Conservation (phyloP, 2,888 invertebrate genomes). For the Andrena chrysosceles region DNA sequence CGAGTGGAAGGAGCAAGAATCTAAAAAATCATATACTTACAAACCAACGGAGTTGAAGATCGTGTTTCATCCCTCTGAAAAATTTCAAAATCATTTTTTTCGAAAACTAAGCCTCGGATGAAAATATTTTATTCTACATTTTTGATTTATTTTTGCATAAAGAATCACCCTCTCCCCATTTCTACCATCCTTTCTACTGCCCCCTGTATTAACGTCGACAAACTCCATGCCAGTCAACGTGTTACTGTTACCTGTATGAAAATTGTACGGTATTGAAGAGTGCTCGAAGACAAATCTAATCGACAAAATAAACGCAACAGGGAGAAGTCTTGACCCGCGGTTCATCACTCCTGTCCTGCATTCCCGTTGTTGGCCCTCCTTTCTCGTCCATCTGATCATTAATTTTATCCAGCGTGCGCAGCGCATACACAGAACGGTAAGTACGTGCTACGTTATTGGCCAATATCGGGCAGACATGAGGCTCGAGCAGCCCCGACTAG, state of each 20-base stretch:
- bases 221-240: conserved; percentile 18
- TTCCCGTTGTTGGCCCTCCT: conserved; percentile 47
- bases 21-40: not conserved
- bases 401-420: conserved; percentile 57
- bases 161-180: too few species aligned
- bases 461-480: conserved; percentile 65
- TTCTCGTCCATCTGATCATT: conserved; percentile 50
- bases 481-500: conserved; percentile 64
- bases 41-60: not conserved
- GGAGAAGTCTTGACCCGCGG: conserved; percentile 47
- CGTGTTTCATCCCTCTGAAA: too few species aligned
- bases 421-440: conserved; percentile 60
- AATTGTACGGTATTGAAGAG: not conserved
- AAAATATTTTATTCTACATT: too few species aligned
- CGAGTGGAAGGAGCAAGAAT: not conserved
- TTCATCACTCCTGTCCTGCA: conserved; percentile 58
- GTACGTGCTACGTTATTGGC: conserved; percentile 72
- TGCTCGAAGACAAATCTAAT: conserved; percentile 1
- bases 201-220: not conserved
- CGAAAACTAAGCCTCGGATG: too few species aligned
- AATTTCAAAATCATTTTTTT: too few species aligned
- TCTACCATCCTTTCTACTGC: too few species aligned
- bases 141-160: too few species aligned
- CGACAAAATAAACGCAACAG: conserved; percentile 58
- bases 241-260: not conserved